phyloP scores from a whole-genome alignment of 2,888 invertebrate species.

The Melolontha melolontha region DNA sequence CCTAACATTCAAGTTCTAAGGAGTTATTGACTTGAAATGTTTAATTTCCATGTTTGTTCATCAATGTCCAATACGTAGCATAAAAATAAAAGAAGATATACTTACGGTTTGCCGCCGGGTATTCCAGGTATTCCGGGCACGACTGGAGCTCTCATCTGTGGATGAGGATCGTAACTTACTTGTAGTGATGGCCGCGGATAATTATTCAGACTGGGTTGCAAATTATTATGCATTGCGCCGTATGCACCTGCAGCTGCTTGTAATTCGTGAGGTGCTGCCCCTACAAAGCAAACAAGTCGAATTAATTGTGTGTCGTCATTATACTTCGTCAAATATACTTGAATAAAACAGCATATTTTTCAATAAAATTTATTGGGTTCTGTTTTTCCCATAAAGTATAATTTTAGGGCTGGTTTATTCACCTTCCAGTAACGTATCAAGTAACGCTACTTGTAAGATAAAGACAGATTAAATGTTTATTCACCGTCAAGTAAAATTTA shows the following conservation, averaged over 20 bases:
- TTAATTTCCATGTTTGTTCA: too few relatives aligned
- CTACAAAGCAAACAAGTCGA: slow-evolving; percentile 55
- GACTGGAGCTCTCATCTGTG: slow-evolving; percentile 75
- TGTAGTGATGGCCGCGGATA: slow-evolving; percentile 75
- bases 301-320: too few relatives aligned
- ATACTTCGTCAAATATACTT: slow-evolving; percentile 7
- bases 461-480: too few relatives aligned
- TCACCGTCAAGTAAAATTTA: too few relatives aligned
- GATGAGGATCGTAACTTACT: slow-evolving; percentile 76
- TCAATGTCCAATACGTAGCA: not conserved
- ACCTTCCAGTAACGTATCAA: too few relatives aligned
- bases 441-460: too few relatives aligned
- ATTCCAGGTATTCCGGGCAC: slow-evolving; percentile 76
- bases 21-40: too few relatives aligned
- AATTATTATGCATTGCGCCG: slow-evolving; percentile 73
- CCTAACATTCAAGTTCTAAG: too few relatives aligned
- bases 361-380: too few relatives aligned
- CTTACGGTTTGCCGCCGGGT: slow-evolving; percentile 90
- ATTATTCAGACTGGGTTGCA: slow-evolving; percentile 74
- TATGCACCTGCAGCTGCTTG: slow-evolving; percentile 70
- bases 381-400: too few relatives aligned
- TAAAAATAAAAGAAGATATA: slow-evolving; percentile 53
- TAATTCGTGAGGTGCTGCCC: slow-evolving; percentile 72
- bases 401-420: too few relatives aligned
- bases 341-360: not conserved